Conservation (phyloP, 2,113 vertebrate genomes). For the Nettapus auritus region DNA sequence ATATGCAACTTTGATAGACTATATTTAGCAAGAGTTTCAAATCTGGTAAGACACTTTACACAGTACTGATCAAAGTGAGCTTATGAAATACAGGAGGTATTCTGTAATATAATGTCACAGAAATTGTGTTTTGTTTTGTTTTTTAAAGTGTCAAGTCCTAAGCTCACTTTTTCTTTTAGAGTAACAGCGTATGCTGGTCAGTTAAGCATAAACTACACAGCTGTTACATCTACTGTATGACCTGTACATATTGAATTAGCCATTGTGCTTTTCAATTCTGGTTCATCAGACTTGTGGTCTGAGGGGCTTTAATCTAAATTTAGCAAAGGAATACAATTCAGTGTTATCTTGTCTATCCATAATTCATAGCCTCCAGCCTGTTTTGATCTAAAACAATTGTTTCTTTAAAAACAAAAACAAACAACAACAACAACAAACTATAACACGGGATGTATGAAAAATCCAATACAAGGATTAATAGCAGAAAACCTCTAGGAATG, state of each 20-base stretch:
- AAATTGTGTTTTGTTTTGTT: background rate
- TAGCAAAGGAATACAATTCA: slow-evolving; percentile 33
- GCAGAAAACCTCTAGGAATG: background rate
- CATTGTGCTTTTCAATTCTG: slow-evolving; percentile 34
- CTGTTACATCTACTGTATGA: slow-evolving; percentile 46
- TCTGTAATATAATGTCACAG: background rate
- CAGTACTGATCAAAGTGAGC: background rate
- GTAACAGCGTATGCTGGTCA: slow-evolving; percentile 25
- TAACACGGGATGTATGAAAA: background rate
- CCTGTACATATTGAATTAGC: slow-evolving; percentile 34
- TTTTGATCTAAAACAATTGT: slow-evolving; percentile 2
- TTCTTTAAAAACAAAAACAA: too few species aligned
- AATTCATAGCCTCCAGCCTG: slow-evolving; percentile 30
- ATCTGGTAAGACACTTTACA: background rate
- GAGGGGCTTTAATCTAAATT: slow-evolving; percentile 43
- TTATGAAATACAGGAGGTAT: background rate
- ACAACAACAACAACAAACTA: too few species aligned
- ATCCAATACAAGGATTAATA: background rate
- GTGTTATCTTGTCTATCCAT: background rate
- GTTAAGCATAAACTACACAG: slow-evolving; percentile 54
- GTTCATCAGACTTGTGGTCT: slow-evolving; percentile 47
- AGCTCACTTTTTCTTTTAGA: background rate
- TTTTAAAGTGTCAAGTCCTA: background rate
- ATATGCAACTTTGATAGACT: slow-evolving; percentile 20
- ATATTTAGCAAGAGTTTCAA: slow-evolving; percentile 34